These are phyloP conservation scores for Callosobruchus maculatus DNA, from an alignment of 2,888 invertebrate species.

Conservation along the genomic window DNA sequence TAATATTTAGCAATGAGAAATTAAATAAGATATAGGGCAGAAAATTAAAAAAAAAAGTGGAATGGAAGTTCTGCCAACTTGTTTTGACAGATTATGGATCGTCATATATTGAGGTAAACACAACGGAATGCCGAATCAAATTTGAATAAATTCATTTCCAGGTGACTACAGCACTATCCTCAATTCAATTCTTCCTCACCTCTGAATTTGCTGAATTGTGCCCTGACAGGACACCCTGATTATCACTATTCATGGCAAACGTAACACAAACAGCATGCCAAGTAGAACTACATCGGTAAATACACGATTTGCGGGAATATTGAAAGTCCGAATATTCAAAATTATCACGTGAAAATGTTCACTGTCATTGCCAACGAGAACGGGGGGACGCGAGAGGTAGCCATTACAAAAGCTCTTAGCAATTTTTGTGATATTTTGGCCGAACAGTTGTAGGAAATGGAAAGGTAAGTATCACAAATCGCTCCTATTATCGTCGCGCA, in stretches of 20 bases:
- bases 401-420: slow-evolving; percentile 30
- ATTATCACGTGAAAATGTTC: slow-evolving; percentile 51
- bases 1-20: no score
- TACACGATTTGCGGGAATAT: background rate
- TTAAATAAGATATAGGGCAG: no score
- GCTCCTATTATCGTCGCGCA: slow-evolving; percentile 6
- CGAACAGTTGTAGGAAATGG: slow-evolving; percentile 2
- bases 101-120: no score
- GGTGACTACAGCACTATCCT: background rate
- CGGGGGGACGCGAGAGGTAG: slow-evolving; percentile 50
- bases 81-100: no score
- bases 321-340: slow-evolving; percentile 27
- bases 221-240: slow-evolving; percentile 54
- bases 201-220: slow-evolving; percentile 54
- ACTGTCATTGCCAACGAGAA: slow-evolving; percentile 62
- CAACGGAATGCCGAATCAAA: no score
- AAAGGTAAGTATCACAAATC: slow-evolving; percentile 13
- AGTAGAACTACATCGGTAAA: background rate
- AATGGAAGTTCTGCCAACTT: no score
- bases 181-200: slow-evolving; percentile 40
- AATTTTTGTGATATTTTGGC: slow-evolving; percentile 22
- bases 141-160: background rate
- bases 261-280: background rate
- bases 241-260: slow-evolving; percentile 53
- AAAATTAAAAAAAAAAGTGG: no score